Evolutionary conservation across 2,113 vertebrate species (phyloP).

Genomic region (Sula dactylatra): DNA sequence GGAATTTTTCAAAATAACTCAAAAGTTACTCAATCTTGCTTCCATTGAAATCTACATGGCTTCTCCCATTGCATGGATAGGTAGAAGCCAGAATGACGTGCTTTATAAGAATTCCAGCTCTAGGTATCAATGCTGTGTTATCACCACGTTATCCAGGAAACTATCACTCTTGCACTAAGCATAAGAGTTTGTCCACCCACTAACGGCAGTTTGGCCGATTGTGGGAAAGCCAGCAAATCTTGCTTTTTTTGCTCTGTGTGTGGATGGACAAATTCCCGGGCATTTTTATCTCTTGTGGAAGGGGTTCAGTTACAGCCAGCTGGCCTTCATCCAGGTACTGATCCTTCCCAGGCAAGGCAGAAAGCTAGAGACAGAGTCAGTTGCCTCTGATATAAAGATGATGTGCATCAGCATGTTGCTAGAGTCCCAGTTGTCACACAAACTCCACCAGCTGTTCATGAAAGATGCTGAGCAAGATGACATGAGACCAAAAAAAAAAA

Average conservation of each 20-base stretch:
- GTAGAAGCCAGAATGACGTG: not conserved
- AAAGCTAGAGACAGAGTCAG: not conserved
- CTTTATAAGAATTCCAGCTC: not conserved
- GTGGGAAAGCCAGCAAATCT: constrained; percentile 38
- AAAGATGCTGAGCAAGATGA: constrained; percentile 5
- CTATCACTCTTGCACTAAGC: not conserved
- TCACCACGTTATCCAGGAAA: not conserved
- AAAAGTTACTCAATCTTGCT: not conserved
- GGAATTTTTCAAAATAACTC: not conserved
- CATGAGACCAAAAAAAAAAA: not conserved
- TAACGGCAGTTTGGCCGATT: not conserved
- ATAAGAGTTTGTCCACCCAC: not conserved
- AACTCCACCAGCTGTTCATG: not conserved
- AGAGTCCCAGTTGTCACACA: not conserved
- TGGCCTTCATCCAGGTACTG: constrained; percentile 53
- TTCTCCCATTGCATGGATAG: not conserved
- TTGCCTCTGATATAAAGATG: not conserved
- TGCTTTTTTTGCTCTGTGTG: not conserved
- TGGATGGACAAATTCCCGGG: not conserved
- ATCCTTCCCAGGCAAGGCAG: constrained; percentile 41
- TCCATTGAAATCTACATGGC: not conserved
- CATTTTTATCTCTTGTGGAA: constrained; percentile 51
- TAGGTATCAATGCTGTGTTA: not conserved
- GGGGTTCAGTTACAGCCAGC: constrained; percentile 1
- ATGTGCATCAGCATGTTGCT: not conserved